Evolutionary conservation across 2,888 invertebrate genomes (phyloP), one percentile per base, ranked within the genome.

Genomic region (Byasa hedistus): DNA sequence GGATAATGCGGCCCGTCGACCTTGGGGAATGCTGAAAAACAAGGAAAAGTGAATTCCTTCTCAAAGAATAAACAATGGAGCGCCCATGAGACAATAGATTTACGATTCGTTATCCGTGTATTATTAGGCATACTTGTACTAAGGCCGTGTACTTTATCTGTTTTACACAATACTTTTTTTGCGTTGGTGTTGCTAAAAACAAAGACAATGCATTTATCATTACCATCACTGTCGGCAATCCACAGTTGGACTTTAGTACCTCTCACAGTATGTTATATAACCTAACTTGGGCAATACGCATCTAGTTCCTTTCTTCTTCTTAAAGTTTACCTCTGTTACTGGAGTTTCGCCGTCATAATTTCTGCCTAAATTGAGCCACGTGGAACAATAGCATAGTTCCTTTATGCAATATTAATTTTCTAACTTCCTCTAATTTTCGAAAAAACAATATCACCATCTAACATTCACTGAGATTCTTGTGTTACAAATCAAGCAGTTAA

Each of bases 21-120:
- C 69, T 82, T 85, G n/a, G 84, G 77, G 72, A 79, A 86, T 65
- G 83, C 91, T 90, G 87, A 51, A 85, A 87, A 66, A 71, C 63
- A 76, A 74, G 75, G 69, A 68, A 65, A 66, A 65, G 65, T 56
- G 60, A 64, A 72, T 69, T 70, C 68, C 64, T 69, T 69, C 69
- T 61, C 62, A 72, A 72, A 75, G 72, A 74, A 71, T 72, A 69
- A 74, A 72, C 69, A 69, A 73, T 71, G 61, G 71, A 57, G 56
- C 66, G 48, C 59, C 65, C 51, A 24, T 51, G 51, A 61, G 60
- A 81, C 78, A 80, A 79, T 78, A 70, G 72, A 69, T 69, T 73
- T 71, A 73, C 73, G 71, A 74, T 75, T 76, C 74, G 77, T 76
- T 75, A 75, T 75, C 73, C 75, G 72, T 72, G 72, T 74, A 73